Evolutionary conservation across 1,140 invertebrate species (phyloP), one percentile per base, ranked within the genome.

Genomic region (Tetramorium alpestre): DNA sequence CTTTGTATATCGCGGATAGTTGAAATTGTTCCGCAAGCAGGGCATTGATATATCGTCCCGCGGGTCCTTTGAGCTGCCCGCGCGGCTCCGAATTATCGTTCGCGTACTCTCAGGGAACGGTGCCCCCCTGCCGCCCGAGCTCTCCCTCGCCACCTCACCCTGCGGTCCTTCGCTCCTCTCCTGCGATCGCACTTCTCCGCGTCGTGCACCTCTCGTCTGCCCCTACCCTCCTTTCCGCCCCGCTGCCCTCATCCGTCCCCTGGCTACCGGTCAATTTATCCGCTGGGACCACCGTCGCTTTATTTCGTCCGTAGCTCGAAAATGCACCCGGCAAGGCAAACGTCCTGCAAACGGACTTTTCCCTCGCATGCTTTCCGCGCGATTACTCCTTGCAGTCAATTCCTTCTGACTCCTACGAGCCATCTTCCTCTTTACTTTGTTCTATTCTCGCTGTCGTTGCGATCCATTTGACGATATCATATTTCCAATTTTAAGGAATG

Each of bases 1-100:
- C 94, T 95, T 95, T 95, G 94, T 95, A 95, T 95, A 95, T 95
- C 94, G 94, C 93, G 92, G 94, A 95, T 95, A 95, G 94, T 95
- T 95, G 86, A 94, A 95, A 95, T 95, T 95, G 94, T 95, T 95
- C 91, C 92, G 94, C 94, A 93, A 95, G 93, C 94, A 92, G 93
- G 93, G 93, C 95, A 95, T 95, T 95, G 95, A 95, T 95, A 95
- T 95, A 95, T 95, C 94, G 95, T 94, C 88, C 92, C 94, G 95
- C 94, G 94, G 95, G 93, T 94, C 94, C 95, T 95, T 95, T 95
- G 94, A 95, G 91, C 90, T 84, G 89, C 85, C 93, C 91, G 89
- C 91, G 85, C 87, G 90, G 92, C 93, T 94, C 94, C 94, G 94
- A 95, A 94, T 95, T 94, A 95, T 94, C 94, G 93, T 94, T 93